Evolutionary conservation across 2,797 vertebrate genomes (phyloP).

Genomic region (Myoxocephalus aenaeus): DNA sequence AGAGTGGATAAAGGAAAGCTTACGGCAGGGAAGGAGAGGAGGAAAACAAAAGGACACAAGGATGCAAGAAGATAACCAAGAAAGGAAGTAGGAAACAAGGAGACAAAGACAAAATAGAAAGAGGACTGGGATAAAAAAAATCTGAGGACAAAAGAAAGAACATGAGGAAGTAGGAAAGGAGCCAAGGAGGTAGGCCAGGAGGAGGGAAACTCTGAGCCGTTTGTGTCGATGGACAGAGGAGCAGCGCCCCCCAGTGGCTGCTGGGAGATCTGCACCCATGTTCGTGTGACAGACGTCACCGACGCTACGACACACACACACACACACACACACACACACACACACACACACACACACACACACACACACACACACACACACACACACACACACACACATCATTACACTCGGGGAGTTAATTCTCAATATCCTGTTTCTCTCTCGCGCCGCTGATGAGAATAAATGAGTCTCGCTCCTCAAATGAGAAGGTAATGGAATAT

Average conservation of each 20-base stretch:
- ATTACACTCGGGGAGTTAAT: slow-evolving; percentile 62
- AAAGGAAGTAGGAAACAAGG: not conserved
- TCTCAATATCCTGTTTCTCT: slow-evolving; percentile 52
- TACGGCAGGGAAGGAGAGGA: not conserved
- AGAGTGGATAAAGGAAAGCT: not conserved
- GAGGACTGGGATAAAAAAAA: not conserved
- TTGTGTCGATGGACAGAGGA: slow-evolving; percentile 16
- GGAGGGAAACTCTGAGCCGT: not conserved
- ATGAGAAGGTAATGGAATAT: slow-evolving; percentile 62
- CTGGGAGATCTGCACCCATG: not conserved
- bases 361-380: slow-evolving; percentile 22
- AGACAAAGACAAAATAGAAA: not conserved
- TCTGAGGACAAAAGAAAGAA: not conserved
- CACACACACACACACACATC: slow-evolving; percentile 38
- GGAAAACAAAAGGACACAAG: not conserved
- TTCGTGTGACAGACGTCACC: no score
- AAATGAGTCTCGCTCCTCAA: slow-evolving; percentile 52
- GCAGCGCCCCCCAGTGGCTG: slow-evolving; percentile 50
- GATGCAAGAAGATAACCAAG: not conserved
- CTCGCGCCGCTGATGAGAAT: slow-evolving; percentile 62
- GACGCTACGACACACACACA: slow-evolving; percentile 8
- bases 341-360: slow-evolving; percentile 3
- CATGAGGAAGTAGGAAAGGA: not conserved
- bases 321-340: slow-evolving; percentile 14
- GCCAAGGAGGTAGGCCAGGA: not conserved